Conservation (phyloP, 2,888 invertebrate genomes). For the Colostygia pectinataria region DNA sequence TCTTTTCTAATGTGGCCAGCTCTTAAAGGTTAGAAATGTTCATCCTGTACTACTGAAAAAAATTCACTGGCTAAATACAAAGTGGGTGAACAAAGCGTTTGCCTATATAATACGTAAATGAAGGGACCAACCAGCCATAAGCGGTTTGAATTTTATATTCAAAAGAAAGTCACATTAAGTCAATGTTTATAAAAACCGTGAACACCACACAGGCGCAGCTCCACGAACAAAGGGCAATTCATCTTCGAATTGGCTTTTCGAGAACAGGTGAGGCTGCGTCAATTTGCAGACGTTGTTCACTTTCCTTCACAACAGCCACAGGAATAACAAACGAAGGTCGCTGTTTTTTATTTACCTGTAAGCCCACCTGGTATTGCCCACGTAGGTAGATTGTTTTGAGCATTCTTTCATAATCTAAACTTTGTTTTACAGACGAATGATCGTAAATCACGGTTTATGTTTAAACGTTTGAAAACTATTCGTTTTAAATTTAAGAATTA, state of each 20-base stretch:
- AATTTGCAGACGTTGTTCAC: slow-evolving; percentile 58
- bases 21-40: too few relatives aligned
- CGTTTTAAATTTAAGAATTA: slow-evolving; percentile 64
- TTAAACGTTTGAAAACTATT: slow-evolving; percentile 60
- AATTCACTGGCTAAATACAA: too few relatives aligned
- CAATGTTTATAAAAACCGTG: slow-evolving; percentile 59
- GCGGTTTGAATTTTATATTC: slow-evolving; percentile 31
- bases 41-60: too few relatives aligned
- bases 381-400: slow-evolving; percentile 59
- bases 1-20: too few relatives aligned
- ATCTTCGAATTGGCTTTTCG: slow-evolving; percentile 68
- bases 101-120: too few relatives aligned
- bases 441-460: slow-evolving; percentile 72
- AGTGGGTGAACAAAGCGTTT: too few relatives aligned
- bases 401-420: slow-evolving; percentile 72
- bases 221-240: slow-evolving; percentile 73
- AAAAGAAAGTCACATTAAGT: slow-evolving; percentile 53
- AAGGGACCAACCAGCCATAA: background rate
- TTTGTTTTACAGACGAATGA: slow-evolving; percentile 62
- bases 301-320: slow-evolving; percentile 59
- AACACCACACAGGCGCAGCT: slow-evolving; percentile 56
- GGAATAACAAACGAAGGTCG: slow-evolving; percentile 65
- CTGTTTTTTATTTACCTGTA: slow-evolving; percentile 56
- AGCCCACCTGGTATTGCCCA: slow-evolving; percentile 69
- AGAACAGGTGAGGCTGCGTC: slow-evolving; percentile 71